Evolutionary conservation across 1,140 invertebrate genomes (phyloP).

Genomic region (Zophobas morio): DNA sequence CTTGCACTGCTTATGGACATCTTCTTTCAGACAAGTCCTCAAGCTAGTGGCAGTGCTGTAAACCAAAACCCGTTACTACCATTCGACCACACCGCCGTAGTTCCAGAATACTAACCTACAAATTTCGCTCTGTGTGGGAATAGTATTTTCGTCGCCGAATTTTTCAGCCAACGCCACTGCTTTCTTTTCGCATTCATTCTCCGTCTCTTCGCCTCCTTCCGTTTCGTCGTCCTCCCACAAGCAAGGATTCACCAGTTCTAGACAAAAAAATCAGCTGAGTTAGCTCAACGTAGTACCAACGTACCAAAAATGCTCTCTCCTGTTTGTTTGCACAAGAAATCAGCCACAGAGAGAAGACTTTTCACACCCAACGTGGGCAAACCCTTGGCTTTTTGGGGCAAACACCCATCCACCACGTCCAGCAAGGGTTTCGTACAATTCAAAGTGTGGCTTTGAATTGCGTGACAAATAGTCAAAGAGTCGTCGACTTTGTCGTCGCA

Average conservation of each 20-base stretch:
- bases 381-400: too few species aligned
- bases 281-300: not conserved
- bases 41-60: slow-evolving; percentile 1
- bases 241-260: slow-evolving; percentile 20
- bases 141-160: not conserved
- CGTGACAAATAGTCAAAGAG: too few species aligned
- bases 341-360: too few species aligned
- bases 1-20: not conserved
- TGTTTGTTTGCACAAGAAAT: too few species aligned
- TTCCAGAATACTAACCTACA: slow-evolving; percentile 1
- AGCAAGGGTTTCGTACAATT: too few species aligned
- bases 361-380: too few species aligned
- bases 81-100: too few species aligned
- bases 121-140: slow-evolving; percentile 5
- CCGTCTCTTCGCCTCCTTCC: not conserved
- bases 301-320: not conserved
- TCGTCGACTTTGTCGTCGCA: too few species aligned
- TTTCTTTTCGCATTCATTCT: slow-evolving; percentile 18
- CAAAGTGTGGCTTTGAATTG: too few species aligned
- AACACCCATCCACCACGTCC: too few species aligned
- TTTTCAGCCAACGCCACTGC: not conserved
- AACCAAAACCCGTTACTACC: not conserved
- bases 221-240: slow-evolving; percentile 23
- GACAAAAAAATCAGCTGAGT: not conserved
- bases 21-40: slow-evolving; percentile 12